Percentiles rank a stretch among this genome's conserved stretches.
These are phyloP conservation scores for Lepidochitona cinerea DNA, from an alignment of 2,888 invertebrate genomes.

Conservation along the genomic window DNA sequence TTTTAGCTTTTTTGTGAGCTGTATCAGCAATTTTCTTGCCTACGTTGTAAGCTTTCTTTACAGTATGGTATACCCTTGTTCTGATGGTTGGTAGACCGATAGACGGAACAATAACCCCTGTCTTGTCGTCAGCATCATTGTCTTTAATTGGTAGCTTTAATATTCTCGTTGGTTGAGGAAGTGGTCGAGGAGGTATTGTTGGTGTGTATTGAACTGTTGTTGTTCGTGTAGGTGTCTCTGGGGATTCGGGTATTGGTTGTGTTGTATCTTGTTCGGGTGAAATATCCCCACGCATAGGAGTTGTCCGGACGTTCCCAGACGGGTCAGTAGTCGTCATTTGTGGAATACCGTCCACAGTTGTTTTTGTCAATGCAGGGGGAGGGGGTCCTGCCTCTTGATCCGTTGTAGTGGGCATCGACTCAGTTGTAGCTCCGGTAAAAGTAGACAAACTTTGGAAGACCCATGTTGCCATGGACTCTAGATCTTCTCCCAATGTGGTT, in stretches of 20 bases:
- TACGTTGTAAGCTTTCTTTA: slow-evolving; percentile 1
- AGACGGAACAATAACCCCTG: background rate
- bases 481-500: background rate
- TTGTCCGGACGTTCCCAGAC: too few relatives aligned
- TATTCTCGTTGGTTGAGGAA: background rate
- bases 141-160: background rate
- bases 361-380: background rate
- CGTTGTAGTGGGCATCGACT: background rate
- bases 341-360: too few relatives aligned
- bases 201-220: background rate
- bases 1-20: background rate
- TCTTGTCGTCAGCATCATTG: background rate
- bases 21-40: slow-evolving; percentile 4
- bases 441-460: background rate
- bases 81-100: background rate
- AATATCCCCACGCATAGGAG: background rate
- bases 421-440: background rate
- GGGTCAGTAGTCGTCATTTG: background rate
- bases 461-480: background rate
- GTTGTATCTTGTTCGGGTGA: background rate
- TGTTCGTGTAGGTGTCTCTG: background rate
- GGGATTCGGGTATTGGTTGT: too few relatives aligned
- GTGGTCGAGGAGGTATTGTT: background rate
- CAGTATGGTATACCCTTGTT: background rate
- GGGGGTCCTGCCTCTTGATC: background rate